Percentiles rank a stretch among this genome's conserved stretches.
Evolutionary conservation across 2,113 vertebrate genomes (phyloP).

Genomic region (Oophaga pumilio): DNA sequence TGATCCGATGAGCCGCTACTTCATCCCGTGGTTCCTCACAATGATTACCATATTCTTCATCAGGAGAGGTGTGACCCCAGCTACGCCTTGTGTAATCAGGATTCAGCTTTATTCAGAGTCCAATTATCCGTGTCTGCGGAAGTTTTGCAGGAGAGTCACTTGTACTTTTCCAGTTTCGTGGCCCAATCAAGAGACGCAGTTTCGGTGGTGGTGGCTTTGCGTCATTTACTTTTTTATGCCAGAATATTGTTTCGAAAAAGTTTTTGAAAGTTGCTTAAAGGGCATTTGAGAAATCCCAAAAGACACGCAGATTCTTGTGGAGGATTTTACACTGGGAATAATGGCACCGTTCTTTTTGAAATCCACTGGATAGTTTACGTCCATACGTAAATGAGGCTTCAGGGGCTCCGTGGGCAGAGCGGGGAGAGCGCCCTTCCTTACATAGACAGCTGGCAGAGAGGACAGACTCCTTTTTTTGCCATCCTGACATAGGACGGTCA

Average conservation of each 20-base stretch:
- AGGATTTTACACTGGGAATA: no score
- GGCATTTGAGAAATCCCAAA: no score
- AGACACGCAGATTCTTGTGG: no score
- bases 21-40: constrained; percentile 36
- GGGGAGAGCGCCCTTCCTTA: no score
- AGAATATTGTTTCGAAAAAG: not conserved
- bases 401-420: no score
- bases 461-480: no score
- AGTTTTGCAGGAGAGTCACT: not conserved
- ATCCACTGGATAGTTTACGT: no score
- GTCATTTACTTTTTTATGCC: not conserved
- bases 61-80: constrained; percentile 24
- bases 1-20: constrained; percentile 38
- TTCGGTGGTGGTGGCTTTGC: not conserved
- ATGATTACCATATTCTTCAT: constrained; percentile 52
- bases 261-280: no score
- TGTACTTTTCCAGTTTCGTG: not conserved
- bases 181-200: not conserved
- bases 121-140: not conserved
- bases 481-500: no score
- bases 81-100: not conserved
- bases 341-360: no score
- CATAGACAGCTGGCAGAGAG: no score
- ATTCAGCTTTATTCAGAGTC: not conserved
- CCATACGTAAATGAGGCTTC: no score